Evolutionary conservation across 92 coral and sea anemone species (phyloP).

Genomic region (Epizoanthus scotinus): DNA sequence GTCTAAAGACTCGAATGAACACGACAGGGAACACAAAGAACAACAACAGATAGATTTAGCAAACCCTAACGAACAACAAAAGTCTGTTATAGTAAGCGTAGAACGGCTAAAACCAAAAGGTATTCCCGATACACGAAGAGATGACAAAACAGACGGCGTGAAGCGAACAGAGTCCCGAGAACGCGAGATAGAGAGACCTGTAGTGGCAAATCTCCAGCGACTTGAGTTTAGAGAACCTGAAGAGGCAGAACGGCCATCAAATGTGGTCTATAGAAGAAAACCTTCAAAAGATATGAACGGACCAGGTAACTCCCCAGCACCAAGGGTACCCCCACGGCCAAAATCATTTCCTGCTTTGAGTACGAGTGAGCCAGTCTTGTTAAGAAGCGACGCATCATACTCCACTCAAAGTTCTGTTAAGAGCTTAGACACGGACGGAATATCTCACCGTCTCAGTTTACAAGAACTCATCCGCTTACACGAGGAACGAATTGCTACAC

Average conservation of each 20-base stretch:
- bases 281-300: background rate
- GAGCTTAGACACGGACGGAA: conserved; percentile 26
- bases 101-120: background rate
- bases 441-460: conserved; percentile 78
- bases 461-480: conserved; percentile 91
- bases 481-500: conserved; percentile 88
- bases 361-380: background rate
- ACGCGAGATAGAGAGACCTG: conserved; percentile 13
- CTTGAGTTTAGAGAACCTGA: conserved; percentile 5
- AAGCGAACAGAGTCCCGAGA: conserved; percentile 10
- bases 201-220: background rate
- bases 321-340: conserved; percentile 21
- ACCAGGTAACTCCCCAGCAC: background rate
- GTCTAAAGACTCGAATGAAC: background rate
- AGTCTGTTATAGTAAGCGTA: background rate
- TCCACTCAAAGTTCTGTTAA: conserved; percentile 37
- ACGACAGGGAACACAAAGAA: background rate
- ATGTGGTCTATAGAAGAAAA: conserved; percentile 29
- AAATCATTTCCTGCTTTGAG: conserved; percentile 28
- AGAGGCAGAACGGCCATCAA: background rate
- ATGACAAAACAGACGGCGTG: background rate
- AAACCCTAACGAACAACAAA: conserved; percentile 18
- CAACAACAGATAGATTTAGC: background rate
- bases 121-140: background rate
- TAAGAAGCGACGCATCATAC: conserved; percentile 17